These are phyloP conservation scores for Protobothrops mucrosquamatus DNA, from an alignment of 2,113 vertebrate species.

Conservation along the genomic window DNA sequence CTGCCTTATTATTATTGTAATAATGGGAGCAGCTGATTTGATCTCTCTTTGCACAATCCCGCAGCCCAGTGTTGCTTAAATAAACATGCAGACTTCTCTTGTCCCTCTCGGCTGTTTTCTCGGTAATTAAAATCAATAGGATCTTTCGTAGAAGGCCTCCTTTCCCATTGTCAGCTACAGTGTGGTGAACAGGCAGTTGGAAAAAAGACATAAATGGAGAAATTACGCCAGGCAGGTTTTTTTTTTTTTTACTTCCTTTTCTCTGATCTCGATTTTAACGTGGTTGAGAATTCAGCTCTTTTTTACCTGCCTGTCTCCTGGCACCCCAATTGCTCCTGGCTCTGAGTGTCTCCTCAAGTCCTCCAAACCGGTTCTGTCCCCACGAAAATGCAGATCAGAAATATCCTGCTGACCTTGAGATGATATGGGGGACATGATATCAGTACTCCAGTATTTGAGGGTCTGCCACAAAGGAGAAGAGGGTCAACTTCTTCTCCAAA, in stretches of 20 bases:
- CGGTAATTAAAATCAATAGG: conserved; percentile 99
- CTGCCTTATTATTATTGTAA: conserved; percentile 90
- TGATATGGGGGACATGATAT: not conserved
- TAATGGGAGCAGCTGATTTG: conserved; percentile 92
- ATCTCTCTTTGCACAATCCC: conserved; percentile 90
- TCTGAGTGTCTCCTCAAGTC: not conserved
- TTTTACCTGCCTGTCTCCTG: not conserved
- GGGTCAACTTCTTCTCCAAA: not conserved
- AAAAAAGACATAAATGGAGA: conserved; percentile 39
- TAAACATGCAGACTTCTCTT: conserved; percentile 92
- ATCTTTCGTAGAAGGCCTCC: conserved; percentile 85
- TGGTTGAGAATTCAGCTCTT: conserved; percentile 17
- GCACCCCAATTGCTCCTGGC: not conserved
- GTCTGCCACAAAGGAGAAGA: not conserved
- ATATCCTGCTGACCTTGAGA: conserved; percentile 61
- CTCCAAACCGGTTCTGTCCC: conserved; percentile 32
- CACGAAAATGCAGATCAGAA: conserved; percentile 51
- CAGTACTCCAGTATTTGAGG: not conserved
- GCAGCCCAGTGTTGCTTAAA: conserved; percentile 81
- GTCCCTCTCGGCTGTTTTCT: conserved; percentile 91
- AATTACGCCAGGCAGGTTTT: too few species aligned
- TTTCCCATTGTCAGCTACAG: conserved; percentile 75
- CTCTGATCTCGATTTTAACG: conserved; percentile 27
- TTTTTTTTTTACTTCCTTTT: conserved; percentile 35
- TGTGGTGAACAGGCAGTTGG: conserved; percentile 59